phyloP scores from a whole-genome alignment of 2,888 invertebrate species.

The Sphaerophoria taeniata region DNA sequence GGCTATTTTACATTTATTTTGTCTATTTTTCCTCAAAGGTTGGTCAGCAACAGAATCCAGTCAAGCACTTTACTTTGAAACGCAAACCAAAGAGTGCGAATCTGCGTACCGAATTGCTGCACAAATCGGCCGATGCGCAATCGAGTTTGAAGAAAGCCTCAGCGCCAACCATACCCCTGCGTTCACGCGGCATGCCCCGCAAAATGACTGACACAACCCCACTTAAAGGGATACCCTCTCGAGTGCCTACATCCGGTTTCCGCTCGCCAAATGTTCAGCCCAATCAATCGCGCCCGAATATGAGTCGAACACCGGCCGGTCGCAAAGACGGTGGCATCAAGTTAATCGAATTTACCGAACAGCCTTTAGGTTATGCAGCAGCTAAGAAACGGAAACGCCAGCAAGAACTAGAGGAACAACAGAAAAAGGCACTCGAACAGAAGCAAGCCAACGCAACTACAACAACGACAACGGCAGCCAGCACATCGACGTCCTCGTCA shows the following conservation, averaged over 20 bases:
- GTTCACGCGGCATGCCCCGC: constrained; percentile 94
- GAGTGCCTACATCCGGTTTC: constrained; percentile 88
- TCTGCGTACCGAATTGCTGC: constrained; percentile 93
- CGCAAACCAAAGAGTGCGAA: constrained; percentile 97
- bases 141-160: constrained; percentile 94
- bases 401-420: constrained; percentile 88
- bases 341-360: constrained; percentile 95
- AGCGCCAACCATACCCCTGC: constrained; percentile 93
- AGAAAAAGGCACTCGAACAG: constrained; percentile 85
- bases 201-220: constrained; percentile 99
- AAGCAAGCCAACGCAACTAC: constrained; percentile 80
- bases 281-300: constrained; percentile 83
- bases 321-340: constrained; percentile 97
- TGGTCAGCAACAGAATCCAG: constrained; percentile 91
- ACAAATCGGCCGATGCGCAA: constrained; percentile 95
- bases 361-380: constrained; percentile 92
- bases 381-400: constrained; percentile 94
- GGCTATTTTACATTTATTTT: background rate
- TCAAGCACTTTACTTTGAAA: constrained; percentile 96
- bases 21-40: constrained; percentile 83
- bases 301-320: constrained; percentile 86
- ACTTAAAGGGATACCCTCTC: constrained; percentile 94
- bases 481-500: constrained; percentile 76
- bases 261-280: constrained; percentile 83
- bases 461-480: constrained; percentile 78